Percentiles rank a stretch among this genome's conserved stretches.
These are phyloP conservation scores for Pitta sordida DNA, from an alignment of 2,113 vertebrate species.

Conservation along the genomic window DNA sequence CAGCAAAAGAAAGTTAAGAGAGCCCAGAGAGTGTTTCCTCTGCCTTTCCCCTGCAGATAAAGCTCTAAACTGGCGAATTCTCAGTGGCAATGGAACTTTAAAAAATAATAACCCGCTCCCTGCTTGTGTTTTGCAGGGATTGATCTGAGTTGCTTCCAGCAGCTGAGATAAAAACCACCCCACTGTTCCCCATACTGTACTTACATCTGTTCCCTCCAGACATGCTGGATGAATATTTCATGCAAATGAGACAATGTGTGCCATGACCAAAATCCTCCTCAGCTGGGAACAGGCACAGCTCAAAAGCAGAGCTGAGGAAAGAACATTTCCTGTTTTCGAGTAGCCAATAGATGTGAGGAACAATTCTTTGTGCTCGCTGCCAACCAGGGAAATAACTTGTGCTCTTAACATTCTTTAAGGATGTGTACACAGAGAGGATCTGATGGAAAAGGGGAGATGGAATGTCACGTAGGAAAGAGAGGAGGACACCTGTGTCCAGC, in stretches of 20 bases:
- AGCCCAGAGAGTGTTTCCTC: not conserved
- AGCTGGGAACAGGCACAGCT: not conserved
- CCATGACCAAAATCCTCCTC: not conserved
- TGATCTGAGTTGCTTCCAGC: not conserved
- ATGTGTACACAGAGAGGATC: not conserved
- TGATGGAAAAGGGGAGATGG: not conserved
- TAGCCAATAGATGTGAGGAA: not conserved
- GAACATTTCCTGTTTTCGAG: constrained; percentile 56
- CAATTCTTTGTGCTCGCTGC: constrained; percentile 16
- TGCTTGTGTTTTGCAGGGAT: not conserved
- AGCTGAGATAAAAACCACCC: not conserved
- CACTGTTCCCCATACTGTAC: not conserved
- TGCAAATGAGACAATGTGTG: not conserved
- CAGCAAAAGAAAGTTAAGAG: not conserved
- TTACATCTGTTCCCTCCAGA: not conserved
- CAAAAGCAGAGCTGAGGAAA: not conserved
- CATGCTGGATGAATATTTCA: not conserved
- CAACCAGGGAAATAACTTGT: constrained; percentile 18
- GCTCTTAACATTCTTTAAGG: not conserved
- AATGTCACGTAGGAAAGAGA: not conserved
- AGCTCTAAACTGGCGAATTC: not conserved
- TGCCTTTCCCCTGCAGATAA: not conserved
- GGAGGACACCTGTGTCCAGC: not conserved
- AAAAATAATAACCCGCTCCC: not conserved
- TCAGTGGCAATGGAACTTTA: not conserved